Conservation (phyloP, 2,797 vertebrate species). For the Odontamblyopus lacepedii region DNA sequence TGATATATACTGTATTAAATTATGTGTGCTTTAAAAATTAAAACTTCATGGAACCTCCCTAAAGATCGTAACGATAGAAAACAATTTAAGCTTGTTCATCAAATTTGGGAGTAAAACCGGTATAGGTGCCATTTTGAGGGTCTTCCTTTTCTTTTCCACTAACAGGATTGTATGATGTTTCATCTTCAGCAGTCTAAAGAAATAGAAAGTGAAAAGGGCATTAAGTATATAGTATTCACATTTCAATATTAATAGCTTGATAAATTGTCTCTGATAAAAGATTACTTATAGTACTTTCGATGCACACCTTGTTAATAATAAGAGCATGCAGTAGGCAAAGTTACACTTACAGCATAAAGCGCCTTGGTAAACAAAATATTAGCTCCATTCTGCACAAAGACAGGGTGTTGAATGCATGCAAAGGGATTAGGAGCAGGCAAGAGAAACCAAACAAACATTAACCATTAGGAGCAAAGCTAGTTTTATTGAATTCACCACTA, state of each 20-base stretch:
- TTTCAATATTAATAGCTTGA: neutral
- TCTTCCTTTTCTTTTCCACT: constrained; percentile 69
- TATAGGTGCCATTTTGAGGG: constrained; percentile 65
- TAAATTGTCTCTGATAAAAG: neutral
- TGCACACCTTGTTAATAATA: neutral
- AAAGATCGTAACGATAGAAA: neutral
- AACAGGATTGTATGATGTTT: constrained; percentile 63
- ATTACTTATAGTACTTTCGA: neutral
- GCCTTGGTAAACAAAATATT: constrained; percentile 71
- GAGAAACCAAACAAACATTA: constrained; percentile 8
- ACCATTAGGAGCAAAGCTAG: neutral
- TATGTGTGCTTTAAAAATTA: neutral
- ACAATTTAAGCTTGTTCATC: constrained; percentile 46
- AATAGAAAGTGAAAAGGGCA: neutral
- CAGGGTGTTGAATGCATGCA: constrained; percentile 48
- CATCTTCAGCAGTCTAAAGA: constrained; percentile 56
- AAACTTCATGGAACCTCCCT: neutral
- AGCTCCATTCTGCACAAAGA: constrained; percentile 68
- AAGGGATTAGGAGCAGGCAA: constrained; percentile 21
- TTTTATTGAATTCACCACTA: constrained; percentile 1
- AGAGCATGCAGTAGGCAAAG: constrained; percentile 19
- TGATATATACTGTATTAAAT: neutral
- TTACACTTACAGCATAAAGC: constrained; percentile 68
- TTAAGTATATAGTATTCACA: neutral
- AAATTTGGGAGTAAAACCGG: constrained; percentile 55